phyloP scores from a whole-genome alignment of 2,113 vertebrate species.

The Nettapus auritus region DNA sequence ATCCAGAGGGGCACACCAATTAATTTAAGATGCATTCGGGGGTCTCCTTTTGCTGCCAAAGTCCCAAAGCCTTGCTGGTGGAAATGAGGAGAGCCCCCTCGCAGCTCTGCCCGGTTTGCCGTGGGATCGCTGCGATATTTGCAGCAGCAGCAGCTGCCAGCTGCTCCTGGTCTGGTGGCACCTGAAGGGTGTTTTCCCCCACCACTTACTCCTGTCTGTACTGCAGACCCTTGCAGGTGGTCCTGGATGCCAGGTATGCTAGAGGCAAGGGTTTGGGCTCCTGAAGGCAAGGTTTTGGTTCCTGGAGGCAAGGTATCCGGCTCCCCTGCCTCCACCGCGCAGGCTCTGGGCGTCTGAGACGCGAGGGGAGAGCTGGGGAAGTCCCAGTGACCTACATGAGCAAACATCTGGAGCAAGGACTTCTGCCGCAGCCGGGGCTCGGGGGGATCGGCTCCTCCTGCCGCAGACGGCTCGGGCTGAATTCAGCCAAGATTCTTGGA shows the following conservation, averaged over 20 bases:
- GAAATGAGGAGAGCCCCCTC: background rate
- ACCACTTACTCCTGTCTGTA: no score
- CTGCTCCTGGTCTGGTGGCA: no score
- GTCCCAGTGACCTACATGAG: constrained; percentile 40
- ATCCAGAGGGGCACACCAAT: background rate
- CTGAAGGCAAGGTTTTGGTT: background rate
- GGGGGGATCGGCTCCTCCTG: background rate
- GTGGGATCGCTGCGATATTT: background rate
- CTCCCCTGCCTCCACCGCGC: background rate
- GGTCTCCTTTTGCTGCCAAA: background rate
- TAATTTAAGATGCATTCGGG: background rate
- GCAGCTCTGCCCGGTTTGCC: background rate
- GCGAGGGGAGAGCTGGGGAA: background rate
- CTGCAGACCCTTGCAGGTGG: no score
- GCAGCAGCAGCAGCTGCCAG: background rate
- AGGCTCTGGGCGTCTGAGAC: background rate
- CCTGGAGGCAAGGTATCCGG: background rate
- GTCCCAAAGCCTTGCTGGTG: background rate
- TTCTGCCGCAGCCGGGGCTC: background rate
- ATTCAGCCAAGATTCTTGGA: background rate
- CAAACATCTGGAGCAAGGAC: background rate
- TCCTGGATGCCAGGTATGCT: no score
- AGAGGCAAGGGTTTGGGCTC: background rate
- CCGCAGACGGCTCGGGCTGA: background rate
- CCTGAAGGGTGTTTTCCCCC: no score